phyloP scores from a whole-genome alignment of 2,888 invertebrate genomes.

The Aromia moschata region DNA sequence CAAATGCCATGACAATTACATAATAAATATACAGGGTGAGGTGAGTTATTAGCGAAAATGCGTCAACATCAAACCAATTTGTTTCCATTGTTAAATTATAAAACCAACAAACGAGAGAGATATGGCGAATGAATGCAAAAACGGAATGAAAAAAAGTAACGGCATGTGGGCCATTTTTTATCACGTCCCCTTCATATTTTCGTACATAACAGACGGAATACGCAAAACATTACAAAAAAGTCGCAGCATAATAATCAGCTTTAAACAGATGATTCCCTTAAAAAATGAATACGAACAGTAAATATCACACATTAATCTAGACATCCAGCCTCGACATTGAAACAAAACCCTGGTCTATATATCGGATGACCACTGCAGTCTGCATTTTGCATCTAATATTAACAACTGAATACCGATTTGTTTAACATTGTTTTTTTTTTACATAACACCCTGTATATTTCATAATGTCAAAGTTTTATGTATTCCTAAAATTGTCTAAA shows the following conservation, averaged over 20 bases:
- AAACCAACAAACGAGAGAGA: conserved; percentile 12
- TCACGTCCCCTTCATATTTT: not conserved
- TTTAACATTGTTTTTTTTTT: too few relatives aligned
- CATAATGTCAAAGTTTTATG: too few relatives aligned
- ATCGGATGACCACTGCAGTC: too few relatives aligned
- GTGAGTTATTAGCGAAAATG: conserved; percentile 19
- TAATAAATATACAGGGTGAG: conserved; percentile 25
- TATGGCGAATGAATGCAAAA: conserved; percentile 1
- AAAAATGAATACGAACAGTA: too few relatives aligned
- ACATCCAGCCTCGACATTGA: too few relatives aligned
- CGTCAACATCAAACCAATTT: conserved; percentile 15
- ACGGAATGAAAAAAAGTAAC: not conserved
- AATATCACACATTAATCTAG: too few relatives aligned
- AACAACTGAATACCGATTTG: too few relatives aligned
- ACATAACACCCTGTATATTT: too few relatives aligned
- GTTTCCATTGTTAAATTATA: conserved; percentile 13
- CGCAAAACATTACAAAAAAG: not conserved
- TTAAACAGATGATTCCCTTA: not conserved
- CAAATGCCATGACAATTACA: conserved; percentile 27
- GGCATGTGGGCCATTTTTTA: not conserved
- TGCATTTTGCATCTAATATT: too few relatives aligned
- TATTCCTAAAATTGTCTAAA: too few relatives aligned
- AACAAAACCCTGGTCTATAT: too few relatives aligned
- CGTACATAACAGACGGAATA: too few relatives aligned
- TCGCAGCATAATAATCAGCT: not conserved